These are phyloP conservation scores for Tetragonula carbonaria DNA, from an alignment of 2,888 invertebrate genomes.

Conservation along the genomic window DNA sequence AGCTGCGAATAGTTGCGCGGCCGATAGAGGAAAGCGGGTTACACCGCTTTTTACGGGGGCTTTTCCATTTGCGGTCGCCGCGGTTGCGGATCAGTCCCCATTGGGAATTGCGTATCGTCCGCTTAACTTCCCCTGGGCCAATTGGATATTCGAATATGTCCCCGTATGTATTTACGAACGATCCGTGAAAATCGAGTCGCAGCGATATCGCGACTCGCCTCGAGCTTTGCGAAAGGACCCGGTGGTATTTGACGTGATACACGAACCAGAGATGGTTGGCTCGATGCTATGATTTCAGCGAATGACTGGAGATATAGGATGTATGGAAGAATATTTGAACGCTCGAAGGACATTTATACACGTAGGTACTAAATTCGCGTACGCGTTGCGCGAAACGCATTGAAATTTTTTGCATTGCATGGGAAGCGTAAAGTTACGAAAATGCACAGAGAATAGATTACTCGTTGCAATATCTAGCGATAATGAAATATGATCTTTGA, in stretches of 20 bases:
- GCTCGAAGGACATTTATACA: too few species aligned
- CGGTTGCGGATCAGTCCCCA: constrained; percentile 44
- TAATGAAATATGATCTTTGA: too few species aligned
- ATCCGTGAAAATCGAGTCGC: background rate
- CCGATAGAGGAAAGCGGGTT: constrained; percentile 30
- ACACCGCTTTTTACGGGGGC: constrained; percentile 46
- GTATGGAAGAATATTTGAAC: too few species aligned
- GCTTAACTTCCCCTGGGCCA: constrained; percentile 32
- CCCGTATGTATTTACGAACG: constrained; percentile 25
- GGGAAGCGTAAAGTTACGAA: too few species aligned
- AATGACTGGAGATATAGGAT: too few species aligned
- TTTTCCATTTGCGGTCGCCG: constrained; percentile 63
- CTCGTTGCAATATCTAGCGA: too few species aligned
- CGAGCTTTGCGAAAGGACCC: background rate
- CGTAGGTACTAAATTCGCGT: too few species aligned
- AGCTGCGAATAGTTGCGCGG: constrained; percentile 25
- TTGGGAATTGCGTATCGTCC: constrained; percentile 25
- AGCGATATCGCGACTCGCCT: background rate
- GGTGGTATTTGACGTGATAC: background rate
- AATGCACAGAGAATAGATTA: too few species aligned
- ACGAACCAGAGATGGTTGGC: too few species aligned
- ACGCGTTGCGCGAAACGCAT: too few species aligned
- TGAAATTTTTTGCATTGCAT: too few species aligned
- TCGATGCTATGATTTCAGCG: too few species aligned
- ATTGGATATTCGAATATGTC: constrained; percentile 42